Conservation (phyloP, 30 jellyfish, hydroid and myxozoan genomes). For the Turritopsis dohrnii region DNA sequence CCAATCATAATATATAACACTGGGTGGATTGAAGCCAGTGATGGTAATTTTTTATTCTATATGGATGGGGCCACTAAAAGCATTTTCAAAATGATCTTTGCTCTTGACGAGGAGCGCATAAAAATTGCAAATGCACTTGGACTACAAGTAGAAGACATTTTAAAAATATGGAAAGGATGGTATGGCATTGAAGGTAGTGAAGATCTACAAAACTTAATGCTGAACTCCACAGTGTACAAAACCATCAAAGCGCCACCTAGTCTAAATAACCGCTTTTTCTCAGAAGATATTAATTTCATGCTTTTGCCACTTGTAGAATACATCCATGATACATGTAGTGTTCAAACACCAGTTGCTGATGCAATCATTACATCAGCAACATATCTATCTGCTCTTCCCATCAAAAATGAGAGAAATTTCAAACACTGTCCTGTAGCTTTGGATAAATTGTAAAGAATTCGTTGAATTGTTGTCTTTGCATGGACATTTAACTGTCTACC, state of each 20-base stretch:
- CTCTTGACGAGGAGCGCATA: conserved; percentile 8
- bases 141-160: neutral
- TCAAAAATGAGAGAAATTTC: too few species aligned
- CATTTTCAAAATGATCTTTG: neutral
- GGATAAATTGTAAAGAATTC: too few species aligned
- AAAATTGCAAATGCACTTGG: conserved; percentile 1
- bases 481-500: too few species aligned
- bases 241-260: conserved; percentile 12
- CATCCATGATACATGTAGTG: neutral
- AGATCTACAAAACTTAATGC: neutral
- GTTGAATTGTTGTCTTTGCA: too few species aligned
- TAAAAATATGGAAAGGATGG: neutral
- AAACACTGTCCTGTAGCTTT: too few species aligned
- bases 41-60: neutral
- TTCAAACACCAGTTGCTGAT: conserved; percentile 17
- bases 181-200: neutral
- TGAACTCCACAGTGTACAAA: neutral
- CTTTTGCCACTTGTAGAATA: neutral
- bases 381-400: too few species aligned
- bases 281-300: neutral
- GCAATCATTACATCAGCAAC: neutral
- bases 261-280: neutral
- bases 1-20: neutral
- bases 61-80: neutral
- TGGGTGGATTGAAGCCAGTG: conserved; percentile 12